Conservation (phyloP, 2,888 invertebrate species). For the Antheraea assamensis region DNA sequence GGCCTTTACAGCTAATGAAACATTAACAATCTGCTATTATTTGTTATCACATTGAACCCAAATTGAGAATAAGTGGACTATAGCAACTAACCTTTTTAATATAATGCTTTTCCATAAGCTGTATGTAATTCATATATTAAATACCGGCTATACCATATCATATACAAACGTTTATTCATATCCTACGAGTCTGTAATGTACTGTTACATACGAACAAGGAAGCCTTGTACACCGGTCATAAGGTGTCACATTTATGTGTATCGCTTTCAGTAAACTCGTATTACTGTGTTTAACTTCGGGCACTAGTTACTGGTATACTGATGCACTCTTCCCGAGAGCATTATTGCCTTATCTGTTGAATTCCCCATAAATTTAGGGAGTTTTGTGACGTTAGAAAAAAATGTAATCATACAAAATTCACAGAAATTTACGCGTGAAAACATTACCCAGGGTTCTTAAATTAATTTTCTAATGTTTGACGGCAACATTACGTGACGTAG, state of each 20-base stretch:
- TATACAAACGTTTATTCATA: neutral
- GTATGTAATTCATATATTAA: neutral
- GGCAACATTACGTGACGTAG: too few species aligned
- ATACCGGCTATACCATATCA: neutral
- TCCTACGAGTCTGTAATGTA: neutral
- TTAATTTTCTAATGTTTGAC: too few species aligned
- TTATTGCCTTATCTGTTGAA: too few species aligned
- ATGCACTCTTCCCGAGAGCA: conserved; percentile 29
- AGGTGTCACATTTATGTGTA: conserved; percentile 36
- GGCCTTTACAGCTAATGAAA: neutral
- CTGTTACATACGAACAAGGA: conserved; percentile 25
- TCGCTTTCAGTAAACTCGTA: conserved; percentile 43
- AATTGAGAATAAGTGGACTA: neutral
- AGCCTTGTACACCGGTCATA: conserved; percentile 32
- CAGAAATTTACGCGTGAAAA: too few species aligned
- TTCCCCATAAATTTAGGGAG: too few species aligned
- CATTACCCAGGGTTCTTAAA: too few species aligned
- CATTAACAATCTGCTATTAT: neutral
- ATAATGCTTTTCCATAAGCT: neutral
- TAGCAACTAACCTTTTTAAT: neutral
- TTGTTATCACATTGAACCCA: neutral
- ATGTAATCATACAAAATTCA: too few species aligned
- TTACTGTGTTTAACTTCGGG: conserved; percentile 28
- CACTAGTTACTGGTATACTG: conserved; percentile 56
- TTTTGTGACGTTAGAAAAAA: too few species aligned